Base-by-base conservation (phyloP, 37 sponge, comb jelly and placozoan genomes). In the Aphrocallistes beatrix region DNA sequence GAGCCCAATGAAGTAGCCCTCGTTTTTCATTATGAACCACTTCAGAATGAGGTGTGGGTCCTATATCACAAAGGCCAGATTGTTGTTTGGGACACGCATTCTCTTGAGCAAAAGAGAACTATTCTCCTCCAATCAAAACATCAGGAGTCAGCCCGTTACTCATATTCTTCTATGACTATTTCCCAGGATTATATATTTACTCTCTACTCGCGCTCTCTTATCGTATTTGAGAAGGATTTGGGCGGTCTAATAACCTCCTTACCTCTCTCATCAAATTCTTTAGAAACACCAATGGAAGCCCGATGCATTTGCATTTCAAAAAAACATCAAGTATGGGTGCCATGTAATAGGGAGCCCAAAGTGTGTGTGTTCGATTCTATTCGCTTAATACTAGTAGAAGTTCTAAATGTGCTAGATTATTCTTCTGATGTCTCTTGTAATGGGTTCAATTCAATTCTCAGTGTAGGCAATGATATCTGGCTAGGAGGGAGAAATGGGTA, bases 401-500 rank as follows among this genome's bases (percentile, higher is more conserved):
- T 13, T 25, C 34, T 60, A 1, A 13, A 60, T 28, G 75, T 60
- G 32, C 10, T 25, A 3, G 75, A 60, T 8, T 25, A 60, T 60
- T 3, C 75, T 60, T 60, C 75, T 3, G n/a, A 30, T 19, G 8
- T 60, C 34, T 30, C 8, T 25, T 60, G 75, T 13, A 60, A 60
- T 30, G 75, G 75, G 3, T 32, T 60, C 21, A 60, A 60, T 60
- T 60, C 75, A 13, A 60, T 60, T 60, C 75, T 60, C n/a, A 60
- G 75, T 60, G 75, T 60, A 32, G 8, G 17, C n/a, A 28, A 21
- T 13, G n/a, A 28, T 60, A 60, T 60, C 25, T 60, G 75, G 75
- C n/a, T 60, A 60, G 75, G 75, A 25, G 75, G 75, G 34, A 60
- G 75, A 60, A 60, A 60, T 60, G 75, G 75, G 6, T 60, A 30